Percentiles rank a stretch among this genome's conserved stretches.
Evolutionary conservation across 2,797 vertebrate species (phyloP).

Genomic region (Catharus ustulatus): DNA sequence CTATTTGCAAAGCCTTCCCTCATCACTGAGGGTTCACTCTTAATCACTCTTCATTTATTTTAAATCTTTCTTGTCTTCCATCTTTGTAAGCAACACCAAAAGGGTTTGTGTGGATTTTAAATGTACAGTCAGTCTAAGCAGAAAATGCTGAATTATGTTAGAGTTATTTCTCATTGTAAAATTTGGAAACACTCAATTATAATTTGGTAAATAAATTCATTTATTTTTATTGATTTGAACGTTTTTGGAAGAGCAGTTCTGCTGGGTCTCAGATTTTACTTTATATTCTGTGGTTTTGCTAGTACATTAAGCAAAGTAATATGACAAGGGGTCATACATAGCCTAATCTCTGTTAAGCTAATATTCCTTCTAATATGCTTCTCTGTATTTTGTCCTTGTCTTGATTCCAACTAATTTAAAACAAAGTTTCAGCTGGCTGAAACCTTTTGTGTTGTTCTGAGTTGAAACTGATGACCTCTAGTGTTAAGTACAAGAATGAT

Average conservation of each 20-base stretch:
- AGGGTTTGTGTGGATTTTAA: neutral
- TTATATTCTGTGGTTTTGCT: neutral
- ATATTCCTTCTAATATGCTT: neutral
- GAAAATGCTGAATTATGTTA: neutral
- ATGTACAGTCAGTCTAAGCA: neutral
- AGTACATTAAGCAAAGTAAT: neutral
- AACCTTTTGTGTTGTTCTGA: neutral
- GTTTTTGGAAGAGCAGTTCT: neutral
- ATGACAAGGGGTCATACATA: neutral
- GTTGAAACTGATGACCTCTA: conserved; percentile 36
- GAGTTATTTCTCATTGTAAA: neutral
- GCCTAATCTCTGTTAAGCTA: neutral
- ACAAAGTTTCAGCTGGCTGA: neutral
- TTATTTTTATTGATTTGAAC: neutral
- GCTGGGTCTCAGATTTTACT: neutral
- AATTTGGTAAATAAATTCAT: neutral
- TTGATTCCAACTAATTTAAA: neutral
- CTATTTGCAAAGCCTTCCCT: neutral
- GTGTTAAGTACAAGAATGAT: neutral
- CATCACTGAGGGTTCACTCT: neutral
- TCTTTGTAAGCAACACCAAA: neutral
- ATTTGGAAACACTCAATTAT: neutral
- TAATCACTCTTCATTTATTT: neutral
- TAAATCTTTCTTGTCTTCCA: neutral
- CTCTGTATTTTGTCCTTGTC: neutral